Evolutionary conservation across 2,888 invertebrate genomes (phyloP).

Genomic region (Hofmannophila pseudospretella): DNA sequence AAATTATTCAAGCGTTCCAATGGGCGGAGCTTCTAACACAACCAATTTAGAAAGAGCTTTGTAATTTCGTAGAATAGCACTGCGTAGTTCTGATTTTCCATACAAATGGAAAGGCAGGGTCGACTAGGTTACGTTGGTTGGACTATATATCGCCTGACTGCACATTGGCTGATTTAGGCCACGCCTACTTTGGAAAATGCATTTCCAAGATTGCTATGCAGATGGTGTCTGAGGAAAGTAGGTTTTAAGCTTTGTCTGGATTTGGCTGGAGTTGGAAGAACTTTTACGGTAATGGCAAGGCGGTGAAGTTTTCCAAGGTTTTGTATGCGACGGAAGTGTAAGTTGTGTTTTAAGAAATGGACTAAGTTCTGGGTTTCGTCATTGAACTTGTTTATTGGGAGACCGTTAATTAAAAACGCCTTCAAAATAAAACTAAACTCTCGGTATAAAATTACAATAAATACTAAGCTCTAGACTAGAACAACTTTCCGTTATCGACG

Average conservation of each 20-base stretch:
- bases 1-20: slow-evolving; percentile 60
- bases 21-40: slow-evolving; percentile 55
- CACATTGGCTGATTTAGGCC: slow-evolving; percentile 74
- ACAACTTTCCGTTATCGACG: too few relatives aligned
- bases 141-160: slow-evolving; percentile 74
- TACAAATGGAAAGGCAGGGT: slow-evolving; percentile 30
- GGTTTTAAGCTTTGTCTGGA: slow-evolving; percentile 43
- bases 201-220: slow-evolving; percentile 75
- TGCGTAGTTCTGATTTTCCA: slow-evolving; percentile 28
- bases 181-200: slow-evolving; percentile 72
- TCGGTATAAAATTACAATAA: too few relatives aligned
- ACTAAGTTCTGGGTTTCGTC: background rate
- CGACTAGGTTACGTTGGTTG: slow-evolving; percentile 40
- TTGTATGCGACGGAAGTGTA: slow-evolving; percentile 9
- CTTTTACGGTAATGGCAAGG: slow-evolving; percentile 50
- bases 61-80: slow-evolving; percentile 42
- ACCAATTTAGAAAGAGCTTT: slow-evolving; percentile 46
- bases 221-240: slow-evolving; percentile 52
- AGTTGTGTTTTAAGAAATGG: slow-evolving; percentile 10
- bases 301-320: background rate
- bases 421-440: too few relatives aligned
- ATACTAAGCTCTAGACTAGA: too few relatives aligned
- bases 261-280: slow-evolving; percentile 34
- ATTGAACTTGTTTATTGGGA: too few relatives aligned
- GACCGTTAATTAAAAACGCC: too few relatives aligned